These are phyloP conservation scores for Caenorhabditis macrosperma DNA, from an alignment of 2,888 invertebrate genomes.

Conservation along the genomic window DNA sequence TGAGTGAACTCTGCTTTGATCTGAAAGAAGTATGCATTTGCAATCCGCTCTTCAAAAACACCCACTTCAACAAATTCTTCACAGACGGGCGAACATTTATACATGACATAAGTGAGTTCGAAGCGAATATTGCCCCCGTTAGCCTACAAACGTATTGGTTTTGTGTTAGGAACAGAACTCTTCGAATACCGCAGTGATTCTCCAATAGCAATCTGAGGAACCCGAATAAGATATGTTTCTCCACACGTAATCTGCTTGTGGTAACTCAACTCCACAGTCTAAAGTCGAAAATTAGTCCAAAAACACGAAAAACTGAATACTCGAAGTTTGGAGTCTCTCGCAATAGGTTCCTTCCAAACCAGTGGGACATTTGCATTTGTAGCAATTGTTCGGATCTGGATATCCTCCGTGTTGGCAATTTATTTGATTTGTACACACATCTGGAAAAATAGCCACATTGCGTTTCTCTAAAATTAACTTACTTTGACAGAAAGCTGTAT, in stretches of 20 bases:
- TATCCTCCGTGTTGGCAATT: slow-evolving; percentile 77
- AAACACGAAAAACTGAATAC: slow-evolving; percentile 11
- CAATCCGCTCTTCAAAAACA: background rate
- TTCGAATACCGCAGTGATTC: slow-evolving; percentile 64
- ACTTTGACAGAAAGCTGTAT: slow-evolving; percentile 68
- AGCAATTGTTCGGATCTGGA: slow-evolving; percentile 77
- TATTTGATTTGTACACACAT: slow-evolving; percentile 60
- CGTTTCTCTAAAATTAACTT: background rate
- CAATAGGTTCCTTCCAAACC: slow-evolving; percentile 75
- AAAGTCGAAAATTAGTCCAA: background rate
- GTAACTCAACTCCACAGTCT: slow-evolving; percentile 66
- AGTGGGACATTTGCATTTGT: slow-evolving; percentile 75
- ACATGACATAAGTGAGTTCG: slow-evolving; percentile 57
- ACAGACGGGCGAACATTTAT: slow-evolving; percentile 63
- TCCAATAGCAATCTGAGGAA: slow-evolving; percentile 67
- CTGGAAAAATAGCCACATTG: slow-evolving; percentile 12
- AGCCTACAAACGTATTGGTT: slow-evolving; percentile 48
- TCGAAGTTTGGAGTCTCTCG: slow-evolving; percentile 68
- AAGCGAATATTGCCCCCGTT: slow-evolving; percentile 53
- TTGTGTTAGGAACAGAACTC: too few relatives aligned
- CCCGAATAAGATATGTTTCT: slow-evolving; percentile 66
- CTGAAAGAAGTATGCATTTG: too few relatives aligned
- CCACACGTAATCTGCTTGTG: slow-evolving; percentile 57
- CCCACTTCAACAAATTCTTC: slow-evolving; percentile 67
- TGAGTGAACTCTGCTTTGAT: slow-evolving; percentile 59